phyloP scores from a whole-genome alignment of 2,113 vertebrate genomes.

The Jaculus jaculus region DNA sequence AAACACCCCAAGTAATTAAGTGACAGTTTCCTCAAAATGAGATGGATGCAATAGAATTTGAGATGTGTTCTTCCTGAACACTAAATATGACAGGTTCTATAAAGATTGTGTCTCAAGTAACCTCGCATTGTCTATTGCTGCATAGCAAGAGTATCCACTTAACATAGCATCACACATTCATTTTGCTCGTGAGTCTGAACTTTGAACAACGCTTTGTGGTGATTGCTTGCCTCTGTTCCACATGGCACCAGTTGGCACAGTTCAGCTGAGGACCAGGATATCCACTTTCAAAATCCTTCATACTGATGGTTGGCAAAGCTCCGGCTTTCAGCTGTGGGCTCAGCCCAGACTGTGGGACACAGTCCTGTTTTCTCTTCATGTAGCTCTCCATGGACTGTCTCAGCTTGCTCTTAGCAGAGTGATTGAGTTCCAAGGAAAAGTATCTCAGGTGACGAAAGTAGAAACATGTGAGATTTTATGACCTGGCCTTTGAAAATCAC shows the following conservation, averaged over 20 bases:
- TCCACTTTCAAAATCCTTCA: constrained; percentile 25
- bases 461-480: neutral
- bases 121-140: neutral
- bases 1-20: constrained; percentile 45
- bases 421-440: neutral
- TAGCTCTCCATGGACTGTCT: neutral
- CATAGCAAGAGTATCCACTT: constrained; percentile 30
- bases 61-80: constrained; percentile 38
- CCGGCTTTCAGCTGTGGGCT: constrained; percentile 11
- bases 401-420: neutral
- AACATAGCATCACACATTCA: constrained; percentile 11
- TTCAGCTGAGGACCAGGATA: neutral
- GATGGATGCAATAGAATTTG: constrained; percentile 41
- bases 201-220: constrained; percentile 30
- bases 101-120: neutral
- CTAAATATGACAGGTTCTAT: constrained; percentile 8
- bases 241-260: neutral
- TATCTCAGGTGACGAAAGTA: neutral
- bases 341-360: neutral
- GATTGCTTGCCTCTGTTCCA: neutral
- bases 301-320: neutral
- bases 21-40: constrained; percentile 28
- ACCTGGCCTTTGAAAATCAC: neutral
- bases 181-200: constrained; percentile 51
- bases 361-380: neutral